Base-by-base conservation (phyloP, 53 echinoderm and acorn worm species). In the Henricia sp. region DNA sequence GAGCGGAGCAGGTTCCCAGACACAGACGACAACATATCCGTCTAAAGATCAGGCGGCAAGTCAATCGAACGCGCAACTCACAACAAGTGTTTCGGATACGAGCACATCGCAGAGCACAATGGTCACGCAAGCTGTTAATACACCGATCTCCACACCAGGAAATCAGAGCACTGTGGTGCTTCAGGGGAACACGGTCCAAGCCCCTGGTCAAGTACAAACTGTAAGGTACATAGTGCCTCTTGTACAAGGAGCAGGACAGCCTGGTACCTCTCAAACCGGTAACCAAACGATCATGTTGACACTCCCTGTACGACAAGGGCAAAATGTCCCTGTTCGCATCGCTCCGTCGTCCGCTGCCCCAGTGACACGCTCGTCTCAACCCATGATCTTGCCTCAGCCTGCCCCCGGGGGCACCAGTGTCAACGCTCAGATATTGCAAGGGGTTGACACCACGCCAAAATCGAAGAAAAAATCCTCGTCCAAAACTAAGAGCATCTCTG, bases 91-190 rank as follows among this genome's bases (percentile, higher is more conserved):
- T 28, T 84, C 89, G 6, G 89, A 89, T 20, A 92, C 89, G 2
- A 86, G 86, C 25, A 87, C 90, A 62, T 62, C 63, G 30, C 80
- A 63, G 39, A 50, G 77, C 8, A 95, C 95, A 11, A 84, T 87
- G 20, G 89, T 89, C 12, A 91, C 95, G 0, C 95, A 95, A 63
- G 89, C 92, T 4, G 83, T 95, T 21, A 95, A 87, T 37, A 89
- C 91, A 20, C 95, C 95, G 0, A 91, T 95, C 52, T 84, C 87
- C 20, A 91, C 95, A 1, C 89, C 95, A 20, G 90, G 88, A 0
- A 83, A 77, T 10, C 90, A 90, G 54, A 85, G 71, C 72, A 85
- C 85, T 8, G 90, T 90, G 24, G 68, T 85, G 28, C 38, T 90
- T 68, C 91, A 84, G 64, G 83, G 88, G 11, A 30, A 64, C 11